Percentiles rank a stretch among this genome's conserved stretches.
These are phyloP conservation scores for Manacus vitellinus DNA, from an alignment of 2,113 vertebrate genomes.

Conservation along the genomic window DNA sequence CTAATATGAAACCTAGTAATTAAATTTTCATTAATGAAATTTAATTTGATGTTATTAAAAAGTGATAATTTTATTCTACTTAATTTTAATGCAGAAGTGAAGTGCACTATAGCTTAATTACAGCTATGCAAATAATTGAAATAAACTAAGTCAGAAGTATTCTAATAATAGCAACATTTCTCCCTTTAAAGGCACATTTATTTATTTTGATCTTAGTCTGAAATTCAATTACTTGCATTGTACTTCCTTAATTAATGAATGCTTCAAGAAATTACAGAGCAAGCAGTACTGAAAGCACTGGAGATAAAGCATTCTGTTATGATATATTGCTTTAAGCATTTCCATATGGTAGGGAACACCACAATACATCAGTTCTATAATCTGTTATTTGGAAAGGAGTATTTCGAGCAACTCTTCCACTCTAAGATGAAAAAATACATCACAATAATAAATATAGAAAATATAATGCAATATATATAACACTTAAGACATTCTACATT, in stretches of 20 bases:
- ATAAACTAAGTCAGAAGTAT: neutral
- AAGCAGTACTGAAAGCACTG: neutral
- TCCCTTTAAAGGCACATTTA: neutral
- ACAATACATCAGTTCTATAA: neutral
- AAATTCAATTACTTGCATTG: neutral
- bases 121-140: conserved; percentile 36
- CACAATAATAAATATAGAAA: neutral
- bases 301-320: neutral
- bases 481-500: neutral
- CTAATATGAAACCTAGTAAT: conserved; percentile 49
- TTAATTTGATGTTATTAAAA: conserved; percentile 57
- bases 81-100: conserved; percentile 51
- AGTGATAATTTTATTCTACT: conserved; percentile 48
- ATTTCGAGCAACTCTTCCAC: neutral
- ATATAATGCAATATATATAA: neutral
- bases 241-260: neutral
- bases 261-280: neutral
- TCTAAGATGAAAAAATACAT: neutral
- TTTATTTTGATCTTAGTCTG: neutral
- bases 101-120: conserved; percentile 43
- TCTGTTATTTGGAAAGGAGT: neutral
- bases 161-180: neutral
- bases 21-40: conserved; percentile 64
- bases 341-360: neutral
- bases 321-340: neutral